Conservation (phyloP, 2,797 vertebrate species). For the Enteromius paludinosus region DNA sequence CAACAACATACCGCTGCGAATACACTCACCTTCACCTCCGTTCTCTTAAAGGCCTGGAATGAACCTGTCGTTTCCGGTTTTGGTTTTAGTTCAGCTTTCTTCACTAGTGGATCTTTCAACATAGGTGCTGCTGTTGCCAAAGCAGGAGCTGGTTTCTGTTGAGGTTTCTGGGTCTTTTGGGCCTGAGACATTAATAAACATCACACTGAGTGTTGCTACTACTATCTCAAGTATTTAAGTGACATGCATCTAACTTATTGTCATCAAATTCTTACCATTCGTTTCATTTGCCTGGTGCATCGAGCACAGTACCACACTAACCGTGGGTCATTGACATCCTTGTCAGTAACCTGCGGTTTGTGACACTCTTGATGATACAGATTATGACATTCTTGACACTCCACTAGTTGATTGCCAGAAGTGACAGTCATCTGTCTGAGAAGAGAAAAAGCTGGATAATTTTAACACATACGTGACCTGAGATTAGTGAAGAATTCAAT, state of each 20-base stretch:
- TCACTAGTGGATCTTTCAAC: slow-evolving; percentile 92
- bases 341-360: slow-evolving; percentile 97
- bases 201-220: background rate
- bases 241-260: background rate
- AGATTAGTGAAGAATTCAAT: background rate
- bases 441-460: slow-evolving; percentile 1
- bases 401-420: slow-evolving; percentile 96
- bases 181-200: slow-evolving; percentile 77
- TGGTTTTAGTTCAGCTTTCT: slow-evolving; percentile 91
- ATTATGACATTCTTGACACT: slow-evolving; percentile 99
- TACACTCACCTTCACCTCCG: slow-evolving; percentile 91
- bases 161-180: slow-evolving; percentile 92
- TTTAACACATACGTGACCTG: background rate
- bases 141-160: slow-evolving; percentile 89
- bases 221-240: background rate
- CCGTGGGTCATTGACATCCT: slow-evolving; percentile 96
- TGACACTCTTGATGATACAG: slow-evolving; percentile 99
- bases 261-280: slow-evolving; percentile 84
- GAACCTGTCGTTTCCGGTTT: slow-evolving; percentile 88
- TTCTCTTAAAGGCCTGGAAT: slow-evolving; percentile 96
- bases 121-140: slow-evolving; percentile 85
- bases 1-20: too few species aligned
- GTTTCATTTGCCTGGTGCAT: slow-evolving; percentile 97
- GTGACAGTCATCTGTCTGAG: slow-evolving; percentile 96
- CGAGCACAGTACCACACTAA: slow-evolving; percentile 98